Evolutionary conservation across 2,888 invertebrate genomes (phyloP).

Genomic region (Congeria kusceri): DNA sequence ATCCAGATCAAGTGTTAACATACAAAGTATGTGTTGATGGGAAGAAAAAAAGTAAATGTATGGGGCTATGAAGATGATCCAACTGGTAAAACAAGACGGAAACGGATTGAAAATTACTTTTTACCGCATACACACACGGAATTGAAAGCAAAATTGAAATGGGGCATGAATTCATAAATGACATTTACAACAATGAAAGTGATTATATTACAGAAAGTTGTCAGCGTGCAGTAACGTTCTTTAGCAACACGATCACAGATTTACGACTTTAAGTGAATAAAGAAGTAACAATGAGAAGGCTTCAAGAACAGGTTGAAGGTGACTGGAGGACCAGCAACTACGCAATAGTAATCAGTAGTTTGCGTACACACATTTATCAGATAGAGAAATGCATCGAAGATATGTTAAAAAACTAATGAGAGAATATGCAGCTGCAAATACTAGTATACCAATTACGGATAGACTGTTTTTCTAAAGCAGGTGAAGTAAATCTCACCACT

Average conservation of each 20-base stretch:
- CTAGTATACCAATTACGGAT: not conserved
- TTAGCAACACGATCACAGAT: conserved; percentile 37
- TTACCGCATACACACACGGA: not conserved
- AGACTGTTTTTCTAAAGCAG: too few species aligned
- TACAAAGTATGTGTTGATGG: conserved; percentile 56
- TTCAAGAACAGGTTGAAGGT: conserved; percentile 22
- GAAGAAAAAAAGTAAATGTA: conserved; percentile 46
- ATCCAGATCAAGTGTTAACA: conserved; percentile 23
- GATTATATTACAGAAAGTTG: conserved; percentile 2
- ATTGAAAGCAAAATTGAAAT: conserved; percentile 14
- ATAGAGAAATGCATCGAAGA: conserved; percentile 45
- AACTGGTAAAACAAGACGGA: conserved; percentile 23
- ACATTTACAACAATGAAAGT: not conserved
- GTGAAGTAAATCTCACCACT: conserved; percentile 5
- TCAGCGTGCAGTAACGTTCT: conserved; percentile 11
- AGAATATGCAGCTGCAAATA: conserved; percentile 21
- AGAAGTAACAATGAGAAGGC: conserved; percentile 27
- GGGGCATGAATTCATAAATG: not conserved
- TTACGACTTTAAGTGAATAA: conserved; percentile 37
- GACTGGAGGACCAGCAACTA: conserved; percentile 41
- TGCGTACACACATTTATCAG: conserved; percentile 30
- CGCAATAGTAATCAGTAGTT: conserved; percentile 41
- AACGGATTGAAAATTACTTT: not conserved
- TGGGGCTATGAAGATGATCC: conserved; percentile 49
- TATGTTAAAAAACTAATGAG: conserved; percentile 18